Evolutionary conservation across 2,797 vertebrate species (phyloP), one percentile per base, ranked within the genome.

Genomic region (Synanceia verrucosa): DNA sequence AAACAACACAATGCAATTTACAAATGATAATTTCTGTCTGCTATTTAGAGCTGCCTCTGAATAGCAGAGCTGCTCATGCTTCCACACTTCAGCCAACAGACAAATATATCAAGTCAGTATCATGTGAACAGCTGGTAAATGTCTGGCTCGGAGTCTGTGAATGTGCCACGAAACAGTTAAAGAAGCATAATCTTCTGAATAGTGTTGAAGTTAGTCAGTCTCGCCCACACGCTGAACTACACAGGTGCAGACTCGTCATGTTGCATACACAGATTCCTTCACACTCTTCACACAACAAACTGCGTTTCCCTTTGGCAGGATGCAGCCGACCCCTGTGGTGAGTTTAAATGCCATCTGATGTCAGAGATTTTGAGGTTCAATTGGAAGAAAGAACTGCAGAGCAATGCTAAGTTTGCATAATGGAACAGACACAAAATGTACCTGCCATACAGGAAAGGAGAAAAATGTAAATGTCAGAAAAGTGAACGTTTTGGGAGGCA

Each of bases 301-400:
- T 79, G 63, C 18, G 16, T 62, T 76, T 80, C 50, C 64, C 66
- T 78, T 74, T 70, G 66, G 77, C 58, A 57, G 67, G 51, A 82
- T 67, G 81, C 76, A 70, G 83, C 39, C 57, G 77, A 76, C 52
- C 86, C 90, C 88, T 19, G 65, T 39, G 69, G 90, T 69, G 86
- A 84, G 76, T 87, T 90, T 67, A 87, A 87, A 89, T 91, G 84
- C 60, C 85, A 82, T 87, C 86, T 89, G 84, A 88, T 84, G 83
- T 89, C 77, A 64, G 44, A 37, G 69, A 19, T 47, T 18, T 78
- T 79, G 76, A 82, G 73, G 68, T 86, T 72, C 60, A 53, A 67
- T 39, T 14, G 1, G 1, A 52, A n/a, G 52, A 44, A 68, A 26
- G 65, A 44, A 1, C 31, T 47, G 82, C 74, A 71, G 72, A 75